Evolutionary conservation across 2,888 invertebrate species (phyloP).

Genomic region (Aspidapion aeneum): DNA sequence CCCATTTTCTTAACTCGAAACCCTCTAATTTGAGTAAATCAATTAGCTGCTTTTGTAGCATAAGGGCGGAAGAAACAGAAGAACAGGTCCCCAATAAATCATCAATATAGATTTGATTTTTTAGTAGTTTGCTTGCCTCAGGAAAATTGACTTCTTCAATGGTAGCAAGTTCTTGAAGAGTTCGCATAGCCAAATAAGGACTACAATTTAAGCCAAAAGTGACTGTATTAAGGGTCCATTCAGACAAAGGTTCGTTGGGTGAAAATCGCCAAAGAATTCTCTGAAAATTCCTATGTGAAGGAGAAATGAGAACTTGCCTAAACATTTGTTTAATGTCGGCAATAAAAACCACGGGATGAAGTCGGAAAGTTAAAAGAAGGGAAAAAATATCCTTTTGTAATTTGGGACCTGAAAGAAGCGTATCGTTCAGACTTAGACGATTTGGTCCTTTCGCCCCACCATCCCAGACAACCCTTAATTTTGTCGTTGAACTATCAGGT

Average conservation of each 20-base stretch:
- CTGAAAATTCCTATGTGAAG: slow-evolving; percentile 8
- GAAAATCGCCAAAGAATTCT: slow-evolving; percentile 15
- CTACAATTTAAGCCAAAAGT: slow-evolving; percentile 8
- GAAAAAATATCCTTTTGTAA: slow-evolving; percentile 11
- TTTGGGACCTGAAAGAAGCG: slow-evolving; percentile 11
- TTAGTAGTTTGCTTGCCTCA: slow-evolving; percentile 3
- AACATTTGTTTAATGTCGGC: slow-evolving; percentile 15
- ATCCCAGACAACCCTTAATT: slow-evolving; percentile 18
- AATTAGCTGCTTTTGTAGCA: slow-evolving; percentile 5
- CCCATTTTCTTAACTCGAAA: not conserved
- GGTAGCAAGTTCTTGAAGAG: slow-evolving; percentile 9
- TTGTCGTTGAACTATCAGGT: slow-evolving; percentile 12
- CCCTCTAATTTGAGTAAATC: not conserved
- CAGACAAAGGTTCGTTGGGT: slow-evolving; percentile 6
- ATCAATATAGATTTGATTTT: slow-evolving; percentile 10
- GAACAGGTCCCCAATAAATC: slow-evolving; percentile 5
- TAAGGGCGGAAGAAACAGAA: slow-evolving; percentile 4
- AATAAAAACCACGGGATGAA: slow-evolving; percentile 8
- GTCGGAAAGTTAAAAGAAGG: slow-evolving; percentile 8
- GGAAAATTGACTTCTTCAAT: slow-evolving; percentile 3
- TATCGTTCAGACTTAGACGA: slow-evolving; percentile 7
- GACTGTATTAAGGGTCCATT: slow-evolving; percentile 9
- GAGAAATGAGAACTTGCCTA: slow-evolving; percentile 3
- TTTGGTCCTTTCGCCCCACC: slow-evolving; percentile 8
- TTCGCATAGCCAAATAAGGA: slow-evolving; percentile 9